Evolutionary conservation across 2,113 vertebrate species (phyloP).

Genomic region (Plectropomus leopardus): DNA sequence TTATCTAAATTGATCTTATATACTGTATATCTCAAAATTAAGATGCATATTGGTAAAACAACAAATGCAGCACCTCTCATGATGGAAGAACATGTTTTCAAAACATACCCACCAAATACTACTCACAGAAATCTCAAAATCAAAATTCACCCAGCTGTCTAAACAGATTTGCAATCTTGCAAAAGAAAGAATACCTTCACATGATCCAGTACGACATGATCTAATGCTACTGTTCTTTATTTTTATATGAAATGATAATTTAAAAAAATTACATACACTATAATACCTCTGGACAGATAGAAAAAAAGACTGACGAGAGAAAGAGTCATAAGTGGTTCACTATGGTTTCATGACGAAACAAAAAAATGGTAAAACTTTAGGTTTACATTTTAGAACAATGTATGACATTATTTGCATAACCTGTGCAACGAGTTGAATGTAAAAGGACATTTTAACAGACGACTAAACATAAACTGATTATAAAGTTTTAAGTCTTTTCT

Average conservation of each 20-base stretch:
- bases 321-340: background rate
- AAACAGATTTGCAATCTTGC: background rate
- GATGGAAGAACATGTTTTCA: background rate
- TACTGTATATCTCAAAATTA: background rate
- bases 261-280: background rate
- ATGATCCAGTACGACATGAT: no score
- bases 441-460: background rate
- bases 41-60: background rate
- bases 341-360: background rate
- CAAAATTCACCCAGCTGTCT: background rate
- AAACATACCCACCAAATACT: rapidly evolving
- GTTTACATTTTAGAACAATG: background rate
- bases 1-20: no score
- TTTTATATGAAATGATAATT: background rate
- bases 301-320: background rate
- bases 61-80: background rate
- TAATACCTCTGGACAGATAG: background rate
- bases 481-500: background rate
- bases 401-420: background rate
- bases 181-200: background rate
- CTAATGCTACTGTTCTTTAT: background rate
- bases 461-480: background rate
- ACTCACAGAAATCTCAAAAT: background rate
- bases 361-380: background rate
- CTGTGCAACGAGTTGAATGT: background rate